Percentiles rank a stretch among this genome's conserved stretches.
Evolutionary conservation across 2,888 invertebrate species (phyloP).

Genomic region (Chelonus formosanus): DNA sequence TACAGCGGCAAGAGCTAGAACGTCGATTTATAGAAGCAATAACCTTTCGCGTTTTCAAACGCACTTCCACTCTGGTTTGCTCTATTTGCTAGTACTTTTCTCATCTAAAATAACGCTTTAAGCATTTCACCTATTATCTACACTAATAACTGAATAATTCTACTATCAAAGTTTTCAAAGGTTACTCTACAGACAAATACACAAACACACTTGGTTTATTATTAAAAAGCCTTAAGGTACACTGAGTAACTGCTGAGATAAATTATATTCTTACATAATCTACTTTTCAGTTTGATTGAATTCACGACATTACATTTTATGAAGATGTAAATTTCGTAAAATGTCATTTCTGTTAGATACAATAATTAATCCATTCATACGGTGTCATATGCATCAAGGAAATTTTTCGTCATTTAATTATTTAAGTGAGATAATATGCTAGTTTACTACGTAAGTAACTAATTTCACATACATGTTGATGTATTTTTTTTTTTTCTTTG

Average conservation of each 20-base stretch:
- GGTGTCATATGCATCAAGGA: conserved; percentile 60
- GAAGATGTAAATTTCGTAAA: conserved; percentile 55
- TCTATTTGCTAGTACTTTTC: conserved; percentile 22
- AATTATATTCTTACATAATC: background rate
- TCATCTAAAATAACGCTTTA: background rate
- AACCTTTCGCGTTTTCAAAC: conserved; percentile 50
- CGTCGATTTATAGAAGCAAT: conserved; percentile 49
- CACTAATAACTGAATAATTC: no score
- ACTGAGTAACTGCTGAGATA: background rate
- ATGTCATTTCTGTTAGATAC: no score
- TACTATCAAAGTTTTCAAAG: no score
- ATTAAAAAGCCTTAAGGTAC: no score
- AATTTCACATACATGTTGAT: no score
- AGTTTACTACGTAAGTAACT: conserved; percentile 26
- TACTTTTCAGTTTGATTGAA: no score
- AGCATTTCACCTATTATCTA: no score
- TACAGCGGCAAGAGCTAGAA: conserved; percentile 29
- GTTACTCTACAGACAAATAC: no score
- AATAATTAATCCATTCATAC: conserved; percentile 63
- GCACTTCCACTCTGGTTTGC: conserved; percentile 17
- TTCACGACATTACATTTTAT: conserved; percentile 36
- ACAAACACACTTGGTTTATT: no score
- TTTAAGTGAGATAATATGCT: conserved; percentile 58
- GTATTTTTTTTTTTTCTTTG: no score
- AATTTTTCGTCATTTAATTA: conserved; percentile 58